These are phyloP conservation scores for Microctenopoma lineatum DNA, from an alignment of 2,797 vertebrate species.

Conservation along the genomic window DNA sequence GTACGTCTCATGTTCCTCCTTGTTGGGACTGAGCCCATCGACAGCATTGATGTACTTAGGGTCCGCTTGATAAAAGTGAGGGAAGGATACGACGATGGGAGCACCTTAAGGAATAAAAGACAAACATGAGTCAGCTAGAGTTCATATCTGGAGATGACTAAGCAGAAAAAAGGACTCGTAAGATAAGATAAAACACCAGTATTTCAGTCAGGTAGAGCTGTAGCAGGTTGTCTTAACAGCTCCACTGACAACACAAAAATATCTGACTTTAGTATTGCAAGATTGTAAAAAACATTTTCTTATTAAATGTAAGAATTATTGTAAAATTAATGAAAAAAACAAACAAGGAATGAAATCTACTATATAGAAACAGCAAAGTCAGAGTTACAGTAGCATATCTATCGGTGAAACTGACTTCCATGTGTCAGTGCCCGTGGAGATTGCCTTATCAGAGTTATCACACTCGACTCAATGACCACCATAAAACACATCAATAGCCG, in stretches of 20 bases:
- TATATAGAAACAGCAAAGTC: conserved; percentile 3
- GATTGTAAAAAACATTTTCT: no score
- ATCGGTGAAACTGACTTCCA: conserved; percentile 13
- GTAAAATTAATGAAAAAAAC: background rate
- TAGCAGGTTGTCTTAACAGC: background rate
- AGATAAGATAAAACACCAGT: conserved; percentile 26
- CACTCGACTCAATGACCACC: conserved; percentile 46
- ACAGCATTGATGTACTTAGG: conserved; percentile 82
- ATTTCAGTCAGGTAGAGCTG: background rate
- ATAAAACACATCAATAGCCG: conserved; percentile 52
- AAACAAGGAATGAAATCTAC: background rate
- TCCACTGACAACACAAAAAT: no score
- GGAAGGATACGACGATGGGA: conserved; percentile 88
- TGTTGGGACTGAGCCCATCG: conserved; percentile 84
- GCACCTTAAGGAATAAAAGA: conserved; percentile 72
- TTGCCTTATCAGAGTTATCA: conserved; percentile 57
- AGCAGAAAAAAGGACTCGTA: conserved; percentile 1
- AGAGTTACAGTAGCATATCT: conserved; percentile 24
- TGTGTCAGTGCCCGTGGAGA: conserved; percentile 1
- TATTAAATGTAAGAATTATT: no score
- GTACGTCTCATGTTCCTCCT: conserved; percentile 88
- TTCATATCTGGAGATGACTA: background rate
- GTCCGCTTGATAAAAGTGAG: conserved; percentile 89
- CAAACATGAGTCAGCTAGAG: conserved; percentile 9
- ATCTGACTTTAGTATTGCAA: no score